phyloP scores from a whole-genome alignment of 2,888 invertebrate genomes.

The Eupithecia pulchellata region DNA sequence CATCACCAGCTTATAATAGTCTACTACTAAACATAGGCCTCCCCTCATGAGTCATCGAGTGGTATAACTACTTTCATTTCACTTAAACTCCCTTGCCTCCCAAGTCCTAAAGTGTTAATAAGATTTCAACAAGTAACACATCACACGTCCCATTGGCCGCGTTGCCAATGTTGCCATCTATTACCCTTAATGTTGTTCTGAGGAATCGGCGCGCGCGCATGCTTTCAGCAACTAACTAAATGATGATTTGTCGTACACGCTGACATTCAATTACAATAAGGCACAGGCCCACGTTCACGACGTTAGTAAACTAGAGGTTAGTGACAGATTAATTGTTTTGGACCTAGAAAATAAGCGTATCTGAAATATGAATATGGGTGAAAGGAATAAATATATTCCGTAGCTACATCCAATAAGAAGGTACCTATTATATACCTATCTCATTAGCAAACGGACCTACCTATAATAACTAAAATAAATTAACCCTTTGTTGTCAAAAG shows the following conservation, averaged over 20 bases:
- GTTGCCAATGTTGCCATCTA: conserved; percentile 31
- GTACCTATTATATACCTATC: background rate
- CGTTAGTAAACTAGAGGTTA: background rate
- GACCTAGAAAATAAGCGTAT: background rate
- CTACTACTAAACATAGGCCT: too few species aligned
- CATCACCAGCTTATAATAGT: too few species aligned
- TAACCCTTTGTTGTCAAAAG: background rate
- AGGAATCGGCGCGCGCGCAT: conserved; percentile 25
- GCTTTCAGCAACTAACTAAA: background rate
- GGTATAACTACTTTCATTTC: too few species aligned
- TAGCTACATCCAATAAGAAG: background rate
- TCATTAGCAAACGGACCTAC: background rate
- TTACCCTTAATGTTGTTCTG: conserved; percentile 36
- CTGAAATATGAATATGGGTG: background rate
- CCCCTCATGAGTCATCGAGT: too few species aligned
- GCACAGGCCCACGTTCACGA: background rate
- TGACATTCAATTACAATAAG: conserved; percentile 8
- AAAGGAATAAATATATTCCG: background rate
- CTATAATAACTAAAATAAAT: background rate
- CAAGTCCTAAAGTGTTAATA: background rate
- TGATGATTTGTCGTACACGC: conserved; percentile 13
- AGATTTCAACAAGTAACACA: background rate
- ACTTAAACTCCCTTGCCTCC: background rate
- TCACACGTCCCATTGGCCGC: conserved; percentile 25
- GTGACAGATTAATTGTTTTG: conserved; percentile 3